These are phyloP conservation scores for Hassar affinis DNA, from an alignment of 2,113 vertebrate species.

Conservation along the genomic window DNA sequence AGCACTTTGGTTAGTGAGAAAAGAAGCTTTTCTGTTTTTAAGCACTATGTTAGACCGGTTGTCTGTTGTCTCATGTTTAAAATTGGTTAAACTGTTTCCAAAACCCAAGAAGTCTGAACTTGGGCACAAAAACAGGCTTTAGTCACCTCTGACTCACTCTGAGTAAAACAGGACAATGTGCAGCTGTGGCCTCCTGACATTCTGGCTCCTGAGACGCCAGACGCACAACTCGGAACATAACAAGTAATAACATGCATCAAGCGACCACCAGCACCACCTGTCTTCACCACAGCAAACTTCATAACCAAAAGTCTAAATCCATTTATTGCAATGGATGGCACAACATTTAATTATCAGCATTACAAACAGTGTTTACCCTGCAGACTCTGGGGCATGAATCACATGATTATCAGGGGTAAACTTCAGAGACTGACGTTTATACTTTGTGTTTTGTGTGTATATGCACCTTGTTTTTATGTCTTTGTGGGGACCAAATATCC, in stretches of 20 bases:
- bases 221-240: constrained; percentile 21
- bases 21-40: neutral
- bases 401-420: neutral
- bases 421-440: neutral
- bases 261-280: neutral
- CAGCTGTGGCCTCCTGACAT: constrained; percentile 28
- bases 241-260: neutral
- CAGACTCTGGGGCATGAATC: neutral
- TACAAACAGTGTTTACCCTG: constrained; percentile 8
- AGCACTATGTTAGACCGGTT: too few species aligned
- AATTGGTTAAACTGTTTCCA: neutral
- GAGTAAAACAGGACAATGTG: constrained; percentile 8
- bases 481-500: neutral
- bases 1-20: neutral
- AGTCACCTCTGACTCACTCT: constrained; percentile 27
- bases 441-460: neutral
- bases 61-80: neutral
- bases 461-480: too few species aligned
- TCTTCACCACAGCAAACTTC: constrained; percentile 13
- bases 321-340: neutral
- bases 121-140: neutral
- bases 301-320: constrained; percentile 11
- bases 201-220: neutral
- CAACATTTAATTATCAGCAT: neutral
- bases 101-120: neutral